Percentiles rank a stretch among this genome's conserved stretches.
phyloP scores from a whole-genome alignment of 2,797 vertebrate species.

The Darevskia mixta region DNA sequence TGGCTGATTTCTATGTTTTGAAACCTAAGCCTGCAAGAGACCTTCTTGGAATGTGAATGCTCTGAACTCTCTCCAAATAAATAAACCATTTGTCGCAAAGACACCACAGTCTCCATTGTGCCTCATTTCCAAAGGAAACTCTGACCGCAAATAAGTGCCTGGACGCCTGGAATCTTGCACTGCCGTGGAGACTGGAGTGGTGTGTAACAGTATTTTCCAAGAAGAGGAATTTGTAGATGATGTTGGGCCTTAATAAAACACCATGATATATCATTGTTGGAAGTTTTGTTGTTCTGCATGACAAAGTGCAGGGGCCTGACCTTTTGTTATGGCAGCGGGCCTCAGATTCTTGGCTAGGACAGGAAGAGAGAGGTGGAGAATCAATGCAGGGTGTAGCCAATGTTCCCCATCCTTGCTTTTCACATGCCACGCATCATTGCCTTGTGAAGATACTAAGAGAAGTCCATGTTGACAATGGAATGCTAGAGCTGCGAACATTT shows the following conservation, averaged over 20 bases:
- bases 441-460: conserved; percentile 17
- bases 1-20: no score
- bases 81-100: no score
- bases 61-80: no score
- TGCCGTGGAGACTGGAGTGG: no score
- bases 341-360: background rate
- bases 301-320: background rate
- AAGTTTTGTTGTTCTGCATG: background rate
- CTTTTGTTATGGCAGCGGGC: background rate
- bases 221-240: background rate
- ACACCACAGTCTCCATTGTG: no score
- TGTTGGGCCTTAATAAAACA: background rate
- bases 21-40: no score
- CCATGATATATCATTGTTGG: background rate
- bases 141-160: no score
- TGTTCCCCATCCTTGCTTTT: conserved; percentile 9
- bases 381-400: background rate
- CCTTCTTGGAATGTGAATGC: no score
- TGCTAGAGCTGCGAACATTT: conserved; percentile 39
- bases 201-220: background rate
- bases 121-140: no score
- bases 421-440: background rate
- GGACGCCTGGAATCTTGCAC: no score
- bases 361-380: background rate
- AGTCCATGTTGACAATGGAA: conserved; percentile 38